Conservation (phyloP, 2,888 invertebrate species). For the Xylota sylvarum region DNA sequence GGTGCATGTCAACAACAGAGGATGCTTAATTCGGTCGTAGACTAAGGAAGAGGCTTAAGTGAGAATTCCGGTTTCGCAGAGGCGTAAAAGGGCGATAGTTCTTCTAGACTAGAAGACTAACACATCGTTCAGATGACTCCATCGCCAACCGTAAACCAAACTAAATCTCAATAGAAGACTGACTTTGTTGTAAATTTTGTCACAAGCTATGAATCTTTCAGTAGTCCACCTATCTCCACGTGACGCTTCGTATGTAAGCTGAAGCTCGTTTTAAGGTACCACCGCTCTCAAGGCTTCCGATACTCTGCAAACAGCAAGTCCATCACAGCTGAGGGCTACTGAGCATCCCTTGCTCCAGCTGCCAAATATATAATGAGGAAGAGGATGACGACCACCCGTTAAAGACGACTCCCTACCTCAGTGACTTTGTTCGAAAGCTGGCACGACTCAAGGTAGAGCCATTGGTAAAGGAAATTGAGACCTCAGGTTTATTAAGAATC, state of each 20-base stretch:
- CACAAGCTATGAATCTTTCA: conserved; percentile 25
- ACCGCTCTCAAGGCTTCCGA: conserved; percentile 63
- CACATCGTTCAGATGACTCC: conserved; percentile 80
- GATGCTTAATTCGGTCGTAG: conserved; percentile 69
- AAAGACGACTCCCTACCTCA: conserved; percentile 79
- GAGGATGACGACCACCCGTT: conserved; percentile 74
- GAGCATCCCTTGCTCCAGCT: conserved; percentile 31
- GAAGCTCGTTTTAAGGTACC: conserved; percentile 50
- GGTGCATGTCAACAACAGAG: conserved; percentile 47
- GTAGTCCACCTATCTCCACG: conserved; percentile 11
- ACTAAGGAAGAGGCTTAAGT: conserved; percentile 24
- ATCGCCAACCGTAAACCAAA: conserved; percentile 66
- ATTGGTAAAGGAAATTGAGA: conserved; percentile 39
- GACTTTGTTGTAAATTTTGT: conserved; percentile 45
- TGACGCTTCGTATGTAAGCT: conserved; percentile 39
- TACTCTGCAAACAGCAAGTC: conserved; percentile 51
- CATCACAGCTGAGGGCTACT: conserved; percentile 50
- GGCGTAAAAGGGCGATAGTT: conserved; percentile 78
- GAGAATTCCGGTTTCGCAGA: conserved; percentile 53
- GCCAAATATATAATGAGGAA: conserved; percentile 71
- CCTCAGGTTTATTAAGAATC: no score
- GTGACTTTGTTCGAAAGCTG: conserved; percentile 82
- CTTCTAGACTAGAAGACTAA: conserved; percentile 82
- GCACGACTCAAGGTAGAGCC: conserved; percentile 80
- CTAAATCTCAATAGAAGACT: conserved; percentile 68